Conservation (phyloP, 2,113 vertebrate species). For the Pagrus major region DNA sequence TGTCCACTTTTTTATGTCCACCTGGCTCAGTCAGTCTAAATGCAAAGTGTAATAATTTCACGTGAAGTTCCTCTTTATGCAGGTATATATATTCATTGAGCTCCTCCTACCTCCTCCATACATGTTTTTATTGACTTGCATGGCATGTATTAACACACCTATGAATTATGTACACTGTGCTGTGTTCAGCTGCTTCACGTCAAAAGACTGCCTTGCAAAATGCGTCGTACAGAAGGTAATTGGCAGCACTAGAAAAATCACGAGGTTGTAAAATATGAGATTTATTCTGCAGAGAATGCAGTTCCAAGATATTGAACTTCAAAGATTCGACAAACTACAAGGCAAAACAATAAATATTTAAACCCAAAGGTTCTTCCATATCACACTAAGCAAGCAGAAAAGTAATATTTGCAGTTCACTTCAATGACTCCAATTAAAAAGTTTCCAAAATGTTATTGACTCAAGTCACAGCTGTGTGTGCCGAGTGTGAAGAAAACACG, state of each 20-base stretch:
- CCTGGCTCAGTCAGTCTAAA: too few relatives aligned
- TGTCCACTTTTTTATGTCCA: too few relatives aligned
- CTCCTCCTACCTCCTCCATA: not conserved
- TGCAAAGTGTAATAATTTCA: too few relatives aligned
- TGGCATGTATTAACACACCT: not conserved
- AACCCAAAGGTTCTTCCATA: not conserved
- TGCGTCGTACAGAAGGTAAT: not conserved
- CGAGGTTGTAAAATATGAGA: not conserved
- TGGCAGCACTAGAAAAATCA: slow-evolving; percentile 1
- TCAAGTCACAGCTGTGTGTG: not conserved
- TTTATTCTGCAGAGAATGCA: slow-evolving; percentile 2
- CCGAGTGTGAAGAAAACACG: not conserved
- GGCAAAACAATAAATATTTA: not conserved
- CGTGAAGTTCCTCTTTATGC: too few relatives aligned
- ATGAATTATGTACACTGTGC: not conserved
- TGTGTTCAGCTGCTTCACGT: not conserved
- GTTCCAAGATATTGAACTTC: not conserved
- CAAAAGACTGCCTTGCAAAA: not conserved
- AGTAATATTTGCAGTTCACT: not conserved
- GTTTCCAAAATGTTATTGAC: slow-evolving; percentile 6
- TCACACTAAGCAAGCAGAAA: not conserved
- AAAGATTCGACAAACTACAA: not conserved
- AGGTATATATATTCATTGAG: not conserved
- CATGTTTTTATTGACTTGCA: not conserved
- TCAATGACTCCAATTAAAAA: slow-evolving; percentile 12